Conservation (phyloP, 1,140 invertebrate species). For the Octopus sinensis region DNA sequence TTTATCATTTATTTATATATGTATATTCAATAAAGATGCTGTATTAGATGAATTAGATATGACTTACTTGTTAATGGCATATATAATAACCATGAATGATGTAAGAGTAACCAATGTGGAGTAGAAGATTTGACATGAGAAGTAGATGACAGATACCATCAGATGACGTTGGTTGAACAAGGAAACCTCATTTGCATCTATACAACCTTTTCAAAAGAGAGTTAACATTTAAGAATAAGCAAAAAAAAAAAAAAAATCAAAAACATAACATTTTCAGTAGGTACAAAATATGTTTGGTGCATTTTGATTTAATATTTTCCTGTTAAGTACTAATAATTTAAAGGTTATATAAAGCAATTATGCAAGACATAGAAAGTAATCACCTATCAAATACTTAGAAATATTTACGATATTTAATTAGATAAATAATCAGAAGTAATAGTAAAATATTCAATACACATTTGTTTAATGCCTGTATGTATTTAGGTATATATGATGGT, state of each 20-base stretch:
- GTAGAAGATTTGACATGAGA: conserved; percentile 42
- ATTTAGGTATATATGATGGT: no score
- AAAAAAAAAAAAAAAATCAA: conserved; percentile 1
- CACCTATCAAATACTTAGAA: not conserved
- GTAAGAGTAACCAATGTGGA: conserved; percentile 36
- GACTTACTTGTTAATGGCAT: conserved; percentile 39
- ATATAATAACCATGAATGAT: conserved; percentile 36
- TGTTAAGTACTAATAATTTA: not conserved
- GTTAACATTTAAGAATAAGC: no score
- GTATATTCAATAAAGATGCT: no score
- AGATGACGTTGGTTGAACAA: conserved; percentile 30
- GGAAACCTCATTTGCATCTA: conserved; percentile 14
- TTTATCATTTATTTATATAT: no score
- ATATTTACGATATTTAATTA: no score
- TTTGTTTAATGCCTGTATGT: no score
- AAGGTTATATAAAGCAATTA: not conserved
- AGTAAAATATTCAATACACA: no score
- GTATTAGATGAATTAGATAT: no score
- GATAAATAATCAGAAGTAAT: no score
- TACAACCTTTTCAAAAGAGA: not conserved
- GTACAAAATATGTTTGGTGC: no score
- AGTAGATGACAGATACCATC: conserved; percentile 35
- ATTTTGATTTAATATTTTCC: no score
- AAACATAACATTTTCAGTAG: not conserved
- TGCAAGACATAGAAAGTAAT: not conserved